Base-by-base conservation (phyloP, 1,140 invertebrate species). In the Paraescarpia echinospica region DNA sequence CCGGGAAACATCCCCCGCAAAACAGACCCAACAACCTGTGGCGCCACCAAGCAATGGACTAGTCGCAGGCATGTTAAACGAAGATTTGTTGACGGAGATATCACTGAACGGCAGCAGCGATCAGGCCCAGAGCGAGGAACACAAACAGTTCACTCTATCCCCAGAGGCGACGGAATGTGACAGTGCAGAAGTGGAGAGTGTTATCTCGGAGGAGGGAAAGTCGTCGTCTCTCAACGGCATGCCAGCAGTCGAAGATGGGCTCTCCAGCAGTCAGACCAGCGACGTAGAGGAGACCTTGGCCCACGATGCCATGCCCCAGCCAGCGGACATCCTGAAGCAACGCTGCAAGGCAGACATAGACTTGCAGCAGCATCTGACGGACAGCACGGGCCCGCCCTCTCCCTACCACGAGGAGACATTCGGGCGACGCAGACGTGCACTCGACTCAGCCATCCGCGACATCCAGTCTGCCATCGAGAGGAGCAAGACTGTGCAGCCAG, bases 111-210 rank as follows among this genome's bases (percentile, higher is more conserved):
- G 93, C 77, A 94, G 94, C 41, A 95, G 95, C 34, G 93, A 93
- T 34, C 93, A 34, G n/a, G 93, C 90, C 22, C 48, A 92, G 91
- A 92, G 93, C 92, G 94, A 95, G 91, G 94, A 95, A 93, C 93
- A 94, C 91, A 94, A 94, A 91, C 98, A 98, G 96, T 99, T 99
- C 95, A 98, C 98, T 0, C 96, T 99, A 9, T 99, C 98, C 35
- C 98, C 98, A 1, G 98, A 99, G 96, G 98, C 98, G 90, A 99
- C 98, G n/a, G 98, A 99, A 94, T 99, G 98, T 96, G 98, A 98
- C 95, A 98, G 98, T 94, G 98, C 98, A 94, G 98, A 98, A 95
- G 96, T 98, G 91, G 98, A 98, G 94, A 98, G 98, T 95, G 96
- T 96, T 41, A 94, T 96, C 8, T 96, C 96, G 8, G 95, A 96